Evolutionary conservation across 2,888 invertebrate genomes (phyloP), one percentile per base, ranked within the genome.

Genomic region (Ophraella communa): DNA sequence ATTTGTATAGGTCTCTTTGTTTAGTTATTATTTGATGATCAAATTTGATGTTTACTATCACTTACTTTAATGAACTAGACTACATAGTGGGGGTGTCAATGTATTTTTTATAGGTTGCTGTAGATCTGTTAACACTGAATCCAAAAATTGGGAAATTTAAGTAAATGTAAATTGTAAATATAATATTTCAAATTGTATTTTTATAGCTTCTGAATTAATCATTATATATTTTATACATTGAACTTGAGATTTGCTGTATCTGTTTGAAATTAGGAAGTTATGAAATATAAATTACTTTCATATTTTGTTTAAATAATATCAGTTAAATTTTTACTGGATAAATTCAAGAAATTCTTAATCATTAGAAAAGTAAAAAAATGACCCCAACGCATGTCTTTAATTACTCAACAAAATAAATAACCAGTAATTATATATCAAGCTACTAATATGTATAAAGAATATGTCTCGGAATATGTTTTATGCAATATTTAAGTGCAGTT

Each of bases 1-100:
- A 57, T 14, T 30, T 57, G 17, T 7, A 5, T 51, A 30, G 24
- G n/a, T 57, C 4, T 23, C 52, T 53, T 39, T 58, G 58, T 58
- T 53, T 58, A 58, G 53, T 23, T 14, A n/a, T 18, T 21, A 58
- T 63, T 58, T 30, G 56, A 44, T 44, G 17, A 62, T 30, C n/a
- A n/a, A n/a, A 33, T 33, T 61, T 24, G 8, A 49, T 47, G 39
- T 47, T 54, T 39, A 39, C 20, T 39, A 62, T 35, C 55, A 55
- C 49, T 62, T 27, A 51, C 21, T 23, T 39, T 42, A 51, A 62
- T 62, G 49, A 56, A 47, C 10, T 35, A 49, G 11, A 11, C 11
- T 23, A 17, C 39, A 17, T 39, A 17, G 17, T 39, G 39, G 30
- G 8, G 11, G 10, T 30, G 30, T 30, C 30, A 30, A 11, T 11